A percentile compares a stretch with the other conserved stretches of the same genome.
Evolutionary conservation across 1,140 invertebrate genomes (phyloP).

Genomic region (Drosophila pseudoananassae): DNA sequence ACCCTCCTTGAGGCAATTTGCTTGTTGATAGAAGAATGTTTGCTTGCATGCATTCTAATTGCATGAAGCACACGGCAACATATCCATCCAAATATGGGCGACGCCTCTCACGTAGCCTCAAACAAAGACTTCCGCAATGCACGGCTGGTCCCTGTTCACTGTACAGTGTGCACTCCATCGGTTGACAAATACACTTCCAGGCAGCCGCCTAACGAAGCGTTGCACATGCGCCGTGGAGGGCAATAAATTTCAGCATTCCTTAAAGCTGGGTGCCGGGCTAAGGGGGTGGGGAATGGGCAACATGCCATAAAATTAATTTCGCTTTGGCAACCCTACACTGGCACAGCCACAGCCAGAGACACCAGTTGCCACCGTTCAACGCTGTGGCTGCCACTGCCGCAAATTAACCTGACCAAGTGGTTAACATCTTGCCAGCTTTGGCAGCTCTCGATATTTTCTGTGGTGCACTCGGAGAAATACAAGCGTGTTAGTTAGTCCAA

Average conservation of each 20-base stretch:
- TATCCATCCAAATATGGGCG: constrained; percentile 57
- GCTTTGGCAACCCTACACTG: constrained; percentile 68
- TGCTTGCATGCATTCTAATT: constrained; percentile 74
- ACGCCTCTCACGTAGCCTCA: constrained; percentile 43
- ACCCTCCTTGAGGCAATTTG: constrained; percentile 41
- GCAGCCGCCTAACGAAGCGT: constrained; percentile 44
- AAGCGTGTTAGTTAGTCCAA: not conserved
- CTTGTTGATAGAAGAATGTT: constrained; percentile 59
- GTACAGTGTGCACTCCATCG: constrained; percentile 13
- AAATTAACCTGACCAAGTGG: constrained; percentile 61
- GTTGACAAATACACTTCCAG: constrained; percentile 69
- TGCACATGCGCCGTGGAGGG: constrained; percentile 35
- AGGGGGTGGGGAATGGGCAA: constrained; percentile 21
- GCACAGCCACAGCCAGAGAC: constrained; percentile 3
- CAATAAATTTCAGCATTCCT: constrained; percentile 57
- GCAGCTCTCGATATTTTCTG: constrained; percentile 40
- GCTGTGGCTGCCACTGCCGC: constrained; percentile 30
- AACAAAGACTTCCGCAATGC: constrained; percentile 69
- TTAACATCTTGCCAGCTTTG: constrained; percentile 32
- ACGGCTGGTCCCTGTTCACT: constrained; percentile 12
- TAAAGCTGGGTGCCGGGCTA: not conserved
- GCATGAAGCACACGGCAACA: constrained; percentile 47
- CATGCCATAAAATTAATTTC: constrained; percentile 67
- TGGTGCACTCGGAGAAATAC: constrained; percentile 3
- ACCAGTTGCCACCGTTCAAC: constrained; percentile 51